phyloP scores from a whole-genome alignment of 2,797 vertebrate species.

The Tenualosa ilisha region DNA sequence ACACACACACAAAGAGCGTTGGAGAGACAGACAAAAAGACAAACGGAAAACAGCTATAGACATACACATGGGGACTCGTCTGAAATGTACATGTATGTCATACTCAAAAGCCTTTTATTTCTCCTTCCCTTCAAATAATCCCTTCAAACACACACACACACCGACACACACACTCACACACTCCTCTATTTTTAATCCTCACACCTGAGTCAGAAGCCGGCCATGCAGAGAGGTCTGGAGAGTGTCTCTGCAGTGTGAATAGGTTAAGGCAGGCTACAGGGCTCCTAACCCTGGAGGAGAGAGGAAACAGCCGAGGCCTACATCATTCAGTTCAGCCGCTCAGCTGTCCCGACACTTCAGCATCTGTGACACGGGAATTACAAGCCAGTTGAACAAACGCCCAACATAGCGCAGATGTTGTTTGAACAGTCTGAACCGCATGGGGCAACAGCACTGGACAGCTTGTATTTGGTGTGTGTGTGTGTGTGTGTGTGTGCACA shows the following conservation, averaged over 20 bases:
- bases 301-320: background rate
- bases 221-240: background rate
- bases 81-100: background rate
- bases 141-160: background rate
- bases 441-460: background rate
- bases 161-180: background rate
- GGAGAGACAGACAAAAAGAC: background rate
- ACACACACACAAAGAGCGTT: background rate
- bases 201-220: background rate
- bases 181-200: background rate
- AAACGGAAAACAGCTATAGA: no score
- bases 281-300: background rate
- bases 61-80: background rate
- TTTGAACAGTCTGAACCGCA: slow-evolving; percentile 12
- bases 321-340: background rate
- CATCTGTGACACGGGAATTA: slow-evolving; percentile 22
- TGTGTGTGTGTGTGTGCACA: background rate
- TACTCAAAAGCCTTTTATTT: background rate
- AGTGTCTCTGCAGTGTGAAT: background rate
- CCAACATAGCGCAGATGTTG: slow-evolving; percentile 9
- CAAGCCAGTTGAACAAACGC: background rate
- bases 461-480: background rate
- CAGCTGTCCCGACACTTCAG: slow-evolving; percentile 3
- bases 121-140: background rate
- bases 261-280: slow-evolving; percentile 3